phyloP scores from a whole-genome alignment of 1,140 invertebrate species.

The Eurosta solidaginis region DNA sequence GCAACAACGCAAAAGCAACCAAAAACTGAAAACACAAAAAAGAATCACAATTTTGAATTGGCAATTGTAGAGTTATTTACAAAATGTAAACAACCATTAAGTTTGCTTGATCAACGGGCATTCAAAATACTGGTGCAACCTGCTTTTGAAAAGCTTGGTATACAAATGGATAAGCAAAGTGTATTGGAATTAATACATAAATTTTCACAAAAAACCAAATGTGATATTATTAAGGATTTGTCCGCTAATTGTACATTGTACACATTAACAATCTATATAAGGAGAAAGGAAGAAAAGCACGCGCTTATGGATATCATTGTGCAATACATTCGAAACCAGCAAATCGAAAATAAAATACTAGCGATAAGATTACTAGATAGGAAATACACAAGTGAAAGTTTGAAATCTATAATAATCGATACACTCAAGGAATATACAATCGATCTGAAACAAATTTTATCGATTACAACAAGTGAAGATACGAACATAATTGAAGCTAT shows the following conservation, averaged over 20 bases:
- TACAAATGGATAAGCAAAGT: not conserved
- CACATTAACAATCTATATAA: conserved; percentile 5
- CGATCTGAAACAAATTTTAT: not conserved
- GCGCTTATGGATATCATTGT: conserved; percentile 11
- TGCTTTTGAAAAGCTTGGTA: not conserved
- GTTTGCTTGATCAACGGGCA: not conserved
- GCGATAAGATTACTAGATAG: not conserved
- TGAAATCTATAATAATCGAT: not conserved
- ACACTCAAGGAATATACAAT: not conserved
- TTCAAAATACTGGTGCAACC: not conserved
- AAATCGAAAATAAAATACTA: not conserved
- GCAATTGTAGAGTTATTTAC: not conserved
- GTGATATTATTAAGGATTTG: not conserved
- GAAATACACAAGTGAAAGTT: not conserved
- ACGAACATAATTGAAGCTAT: not conserved
- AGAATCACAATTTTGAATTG: not conserved
- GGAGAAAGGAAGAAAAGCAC: not conserved
- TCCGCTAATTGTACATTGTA: not conserved
- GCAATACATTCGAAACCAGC: not conserved
- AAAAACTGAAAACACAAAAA: not conserved
- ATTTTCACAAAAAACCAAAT: not conserved
- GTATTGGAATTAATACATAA: not conserved
- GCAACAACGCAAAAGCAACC: not conserved
- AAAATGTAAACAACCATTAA: not conserved
- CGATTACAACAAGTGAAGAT: conserved; percentile 1